These are phyloP conservation scores for Nasua narica DNA, from an alignment of 2,797 vertebrate genomes.

Conservation along the genomic window DNA sequence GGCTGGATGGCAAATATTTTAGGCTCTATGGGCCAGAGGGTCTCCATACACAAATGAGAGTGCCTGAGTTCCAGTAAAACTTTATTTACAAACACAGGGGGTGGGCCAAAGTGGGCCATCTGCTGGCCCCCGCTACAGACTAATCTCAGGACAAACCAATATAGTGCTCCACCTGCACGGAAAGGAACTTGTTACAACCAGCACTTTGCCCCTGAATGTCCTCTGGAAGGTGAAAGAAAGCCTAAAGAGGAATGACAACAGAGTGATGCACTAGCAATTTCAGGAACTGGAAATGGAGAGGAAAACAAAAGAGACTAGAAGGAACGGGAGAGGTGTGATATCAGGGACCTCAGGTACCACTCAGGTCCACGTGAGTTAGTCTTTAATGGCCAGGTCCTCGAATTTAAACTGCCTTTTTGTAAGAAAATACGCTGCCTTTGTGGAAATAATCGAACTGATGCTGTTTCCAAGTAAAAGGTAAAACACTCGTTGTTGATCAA, in stretches of 20 bases:
- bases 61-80: background rate
- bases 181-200: background rate
- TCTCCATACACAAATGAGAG: background rate
- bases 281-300: background rate
- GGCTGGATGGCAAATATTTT: background rate
- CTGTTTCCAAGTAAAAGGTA: background rate
- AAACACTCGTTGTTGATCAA: background rate
- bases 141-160: background rate
- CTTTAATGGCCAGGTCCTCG: rapidly evolving
- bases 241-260: background rate
- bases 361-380: rapidly evolving
- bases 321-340: too few relatives aligned
- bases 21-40: background rate
- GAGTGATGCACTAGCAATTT: rapidly evolving
- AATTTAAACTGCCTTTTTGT: background rate
- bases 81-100: background rate
- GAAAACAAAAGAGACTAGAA: background rate
- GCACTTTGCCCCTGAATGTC: background rate
- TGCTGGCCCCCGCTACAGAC: background rate
- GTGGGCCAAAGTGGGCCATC: background rate
- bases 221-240: background rate
- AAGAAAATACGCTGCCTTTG: background rate
- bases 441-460: background rate
- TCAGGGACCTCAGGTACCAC: rapidly evolving
- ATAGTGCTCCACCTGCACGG: background rate